Evolutionary conservation across 2,797 vertebrate species (phyloP).

Genomic region (Siniperca obscura): DNA sequence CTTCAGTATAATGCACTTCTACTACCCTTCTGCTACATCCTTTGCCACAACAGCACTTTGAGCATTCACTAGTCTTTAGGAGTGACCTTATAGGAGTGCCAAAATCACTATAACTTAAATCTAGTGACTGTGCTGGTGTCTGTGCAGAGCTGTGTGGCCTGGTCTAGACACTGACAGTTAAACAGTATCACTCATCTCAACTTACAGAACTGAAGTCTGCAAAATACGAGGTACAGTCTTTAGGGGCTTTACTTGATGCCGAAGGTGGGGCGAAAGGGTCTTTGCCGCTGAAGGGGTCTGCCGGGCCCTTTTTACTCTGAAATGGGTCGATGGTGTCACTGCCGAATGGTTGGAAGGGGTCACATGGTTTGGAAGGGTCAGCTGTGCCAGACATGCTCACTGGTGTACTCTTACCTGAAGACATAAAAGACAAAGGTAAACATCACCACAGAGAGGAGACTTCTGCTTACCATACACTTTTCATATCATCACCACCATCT

Average conservation of each 20-base stretch:
- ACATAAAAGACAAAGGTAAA: conserved; percentile 68
- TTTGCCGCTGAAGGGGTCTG: conserved; percentile 98
- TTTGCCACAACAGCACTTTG: background rate
- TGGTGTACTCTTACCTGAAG: conserved; percentile 95
- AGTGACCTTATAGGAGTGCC: background rate
- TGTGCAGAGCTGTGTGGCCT: conserved; percentile 1
- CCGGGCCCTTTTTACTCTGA: conserved; percentile 93
- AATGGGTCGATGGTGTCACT: conserved; percentile 91
- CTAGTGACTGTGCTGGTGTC: background rate
- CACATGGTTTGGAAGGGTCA: conserved; percentile 90
- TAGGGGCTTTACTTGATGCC: conserved; percentile 93
- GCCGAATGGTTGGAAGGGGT: conserved; percentile 96
- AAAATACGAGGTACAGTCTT: conserved; percentile 90
- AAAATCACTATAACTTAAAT: background rate
- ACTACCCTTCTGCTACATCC: background rate
- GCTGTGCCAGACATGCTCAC: conserved; percentile 89
- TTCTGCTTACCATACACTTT: background rate
- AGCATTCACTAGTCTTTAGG: background rate
- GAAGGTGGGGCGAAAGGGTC: conserved; percentile 94
- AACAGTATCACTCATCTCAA: conserved; percentile 90
- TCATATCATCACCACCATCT: background rate
- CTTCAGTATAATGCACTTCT: background rate
- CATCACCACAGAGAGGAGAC: background rate
- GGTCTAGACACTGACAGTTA: conserved; percentile 24
- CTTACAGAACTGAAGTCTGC: conserved; percentile 96